Conservation (phyloP, 2,888 invertebrate genomes). For the Drosophila paranaensis region DNA sequence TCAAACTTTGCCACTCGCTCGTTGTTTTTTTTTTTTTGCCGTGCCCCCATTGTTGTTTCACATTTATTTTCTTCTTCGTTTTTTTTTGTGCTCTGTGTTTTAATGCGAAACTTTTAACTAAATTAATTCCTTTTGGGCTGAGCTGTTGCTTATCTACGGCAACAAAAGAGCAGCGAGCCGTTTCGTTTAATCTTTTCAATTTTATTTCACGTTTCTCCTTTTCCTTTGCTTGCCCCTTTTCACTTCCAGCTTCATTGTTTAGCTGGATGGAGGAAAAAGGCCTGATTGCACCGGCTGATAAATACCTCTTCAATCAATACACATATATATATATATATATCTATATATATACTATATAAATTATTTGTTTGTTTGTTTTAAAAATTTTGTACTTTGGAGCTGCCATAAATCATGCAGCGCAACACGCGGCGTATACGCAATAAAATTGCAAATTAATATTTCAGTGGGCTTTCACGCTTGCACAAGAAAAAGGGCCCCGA, state of each 20-base stretch:
- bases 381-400: constrained; percentile 23
- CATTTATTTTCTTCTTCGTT: constrained; percentile 11
- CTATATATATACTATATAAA: neutral
- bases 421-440: constrained; percentile 62
- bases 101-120: constrained; percentile 77
- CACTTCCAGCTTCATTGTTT: constrained; percentile 1
- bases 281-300: constrained; percentile 9
- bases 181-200: constrained; percentile 73
- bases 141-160: constrained; percentile 57
- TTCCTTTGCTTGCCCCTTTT: neutral
- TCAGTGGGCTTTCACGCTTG: constrained; percentile 62
- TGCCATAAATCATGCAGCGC: constrained; percentile 66
- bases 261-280: constrained; percentile 4
- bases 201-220: constrained; percentile 19
- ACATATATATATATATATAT: neutral
- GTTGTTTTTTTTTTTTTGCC: constrained; percentile 4
- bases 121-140: constrained; percentile 78
- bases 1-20: constrained; percentile 63
- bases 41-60: constrained; percentile 47
- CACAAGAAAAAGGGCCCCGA: constrained; percentile 38
- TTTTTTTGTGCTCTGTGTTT: constrained; percentile 46
- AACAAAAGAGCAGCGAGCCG: constrained; percentile 58
- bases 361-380: constrained; percentile 17
- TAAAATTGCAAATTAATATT: constrained; percentile 76
- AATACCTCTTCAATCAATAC: constrained; percentile 32